Evolutionary conservation across 1,140 invertebrate genomes (phyloP).

Genomic region (Plectrocnemia conspersa): DNA sequence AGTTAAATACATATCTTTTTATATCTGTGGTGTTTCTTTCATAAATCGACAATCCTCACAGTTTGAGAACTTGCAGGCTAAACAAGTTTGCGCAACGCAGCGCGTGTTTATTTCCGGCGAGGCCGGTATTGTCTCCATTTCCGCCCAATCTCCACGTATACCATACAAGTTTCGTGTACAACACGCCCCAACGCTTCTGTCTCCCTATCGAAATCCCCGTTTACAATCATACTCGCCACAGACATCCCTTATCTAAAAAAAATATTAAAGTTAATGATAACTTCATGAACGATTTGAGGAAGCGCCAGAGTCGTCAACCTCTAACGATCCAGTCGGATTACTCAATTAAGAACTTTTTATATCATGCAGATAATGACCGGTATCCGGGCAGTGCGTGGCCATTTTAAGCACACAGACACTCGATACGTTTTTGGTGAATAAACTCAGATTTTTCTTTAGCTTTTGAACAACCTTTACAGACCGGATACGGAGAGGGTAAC

Average conservation of each 20-base stretch:
- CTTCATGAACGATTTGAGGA: neutral
- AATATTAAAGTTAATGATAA: neutral
- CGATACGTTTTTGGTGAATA: too few relatives aligned
- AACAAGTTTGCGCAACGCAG: slow-evolving; percentile 6
- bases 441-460: too few relatives aligned
- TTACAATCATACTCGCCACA: neutral
- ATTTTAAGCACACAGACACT: too few relatives aligned
- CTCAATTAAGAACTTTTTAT: neutral
- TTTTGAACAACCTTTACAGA: too few relatives aligned
- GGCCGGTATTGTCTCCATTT: slow-evolving; percentile 26
- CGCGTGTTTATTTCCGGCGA: slow-evolving; percentile 22
- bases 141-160: slow-evolving; percentile 12
- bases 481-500: slow-evolving; percentile 15
- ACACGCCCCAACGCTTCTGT: neutral
- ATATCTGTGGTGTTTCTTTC: neutral
- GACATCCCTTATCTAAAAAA: neutral
- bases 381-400: neutral
- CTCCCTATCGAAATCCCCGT: too few relatives aligned
- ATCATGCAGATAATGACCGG: slow-evolving; percentile 2
- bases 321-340: neutral
- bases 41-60: neutral
- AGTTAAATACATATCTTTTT: neutral
- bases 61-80: neutral
- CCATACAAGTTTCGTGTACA: neutral
- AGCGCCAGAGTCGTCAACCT: slow-evolving; percentile 1